phyloP scores from a whole-genome alignment of 2,113 vertebrate species.

The Sturnus vulgaris region DNA sequence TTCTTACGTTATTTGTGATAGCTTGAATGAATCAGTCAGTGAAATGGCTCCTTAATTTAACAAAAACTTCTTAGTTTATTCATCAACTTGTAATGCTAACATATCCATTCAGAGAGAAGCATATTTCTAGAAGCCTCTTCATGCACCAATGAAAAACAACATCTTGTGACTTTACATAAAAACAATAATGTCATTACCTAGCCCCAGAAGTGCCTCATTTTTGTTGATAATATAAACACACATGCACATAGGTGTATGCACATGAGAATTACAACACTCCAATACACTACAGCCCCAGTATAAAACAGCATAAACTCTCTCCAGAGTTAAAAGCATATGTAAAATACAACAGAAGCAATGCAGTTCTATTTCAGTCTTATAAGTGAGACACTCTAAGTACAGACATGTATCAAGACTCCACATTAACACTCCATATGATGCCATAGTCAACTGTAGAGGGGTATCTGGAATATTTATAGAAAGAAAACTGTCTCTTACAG shows the following conservation, averaged over 20 bases:
- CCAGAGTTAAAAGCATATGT: background rate
- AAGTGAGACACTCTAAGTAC: background rate
- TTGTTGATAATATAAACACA: background rate
- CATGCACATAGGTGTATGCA: fast-evolving
- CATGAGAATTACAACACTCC: background rate
- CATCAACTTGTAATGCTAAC: background rate
- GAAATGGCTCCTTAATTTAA: background rate
- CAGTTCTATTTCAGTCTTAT: background rate
- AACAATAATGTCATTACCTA: background rate
- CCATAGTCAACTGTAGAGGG: background rate
- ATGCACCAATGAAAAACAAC: background rate
- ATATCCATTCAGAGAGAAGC: background rate
- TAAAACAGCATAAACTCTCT: background rate
- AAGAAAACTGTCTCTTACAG: background rate
- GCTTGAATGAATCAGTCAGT: background rate
- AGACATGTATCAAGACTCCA: background rate
- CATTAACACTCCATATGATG: background rate
- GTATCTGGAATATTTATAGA: background rate
- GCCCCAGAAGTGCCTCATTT: background rate
- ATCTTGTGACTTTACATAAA: background rate
- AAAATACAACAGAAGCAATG: background rate
- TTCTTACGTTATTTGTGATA: background rate
- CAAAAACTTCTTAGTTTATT: background rate
- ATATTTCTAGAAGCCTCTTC: background rate
- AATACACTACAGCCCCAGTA: background rate